Evolutionary conservation across 2,888 invertebrate genomes (phyloP).

Genomic region (Xanthia icteritia): DNA sequence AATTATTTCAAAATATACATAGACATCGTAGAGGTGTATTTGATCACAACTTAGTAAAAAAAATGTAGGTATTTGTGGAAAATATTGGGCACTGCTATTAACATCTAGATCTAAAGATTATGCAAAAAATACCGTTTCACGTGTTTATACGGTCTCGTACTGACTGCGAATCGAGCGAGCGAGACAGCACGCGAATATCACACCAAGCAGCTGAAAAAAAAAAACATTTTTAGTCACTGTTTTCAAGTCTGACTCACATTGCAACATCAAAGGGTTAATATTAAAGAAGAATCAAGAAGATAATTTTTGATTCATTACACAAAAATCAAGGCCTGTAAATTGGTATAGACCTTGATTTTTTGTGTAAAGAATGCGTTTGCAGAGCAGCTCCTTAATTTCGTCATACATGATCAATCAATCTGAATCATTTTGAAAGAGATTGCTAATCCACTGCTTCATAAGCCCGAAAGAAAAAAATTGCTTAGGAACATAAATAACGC

Average conservation of each 20-base stretch:
- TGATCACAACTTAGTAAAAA: conserved; percentile 71
- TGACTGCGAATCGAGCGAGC: conserved; percentile 97
- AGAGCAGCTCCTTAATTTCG: too few species aligned
- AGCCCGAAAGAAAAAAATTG: too few species aligned
- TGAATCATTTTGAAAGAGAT: too few species aligned
- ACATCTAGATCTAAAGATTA: conserved; percentile 43
- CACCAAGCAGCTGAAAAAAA: conserved; percentile 94
- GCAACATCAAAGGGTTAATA: not conserved
- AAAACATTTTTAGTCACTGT: not conserved
- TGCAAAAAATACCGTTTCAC: conserved; percentile 29
- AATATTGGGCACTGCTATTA: conserved; percentile 52
- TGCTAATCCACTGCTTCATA: too few species aligned
- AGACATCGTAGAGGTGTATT: conserved; percentile 65
- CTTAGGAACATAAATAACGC: too few species aligned
- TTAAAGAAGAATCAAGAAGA: not conserved
- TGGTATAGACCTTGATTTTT: not conserved
- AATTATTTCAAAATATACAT: conserved; percentile 77
- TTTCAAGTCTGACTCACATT: not conserved
- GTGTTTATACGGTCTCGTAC: conserved; percentile 95
- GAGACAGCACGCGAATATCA: conserved; percentile 97
- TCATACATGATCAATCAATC: too few species aligned
- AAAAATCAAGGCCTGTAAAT: not conserved
- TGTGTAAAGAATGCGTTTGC: not conserved
- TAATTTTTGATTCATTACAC: not conserved
- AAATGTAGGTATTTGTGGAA: conserved; percentile 45